Percentiles rank a stretch among this genome's conserved stretches.
Conservation (phyloP, 2,888 invertebrate species). For the Orthosia incerta region DNA sequence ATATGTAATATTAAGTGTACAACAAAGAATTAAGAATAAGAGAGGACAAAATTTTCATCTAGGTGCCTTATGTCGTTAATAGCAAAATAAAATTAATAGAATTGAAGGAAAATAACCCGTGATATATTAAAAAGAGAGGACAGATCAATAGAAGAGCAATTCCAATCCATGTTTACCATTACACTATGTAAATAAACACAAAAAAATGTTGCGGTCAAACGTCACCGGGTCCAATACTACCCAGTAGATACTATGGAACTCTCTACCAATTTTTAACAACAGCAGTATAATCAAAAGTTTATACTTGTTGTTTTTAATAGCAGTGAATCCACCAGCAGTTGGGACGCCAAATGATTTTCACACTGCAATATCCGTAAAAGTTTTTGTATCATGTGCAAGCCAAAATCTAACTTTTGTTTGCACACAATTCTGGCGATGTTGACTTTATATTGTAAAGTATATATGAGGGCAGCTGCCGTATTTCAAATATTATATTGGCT, state of each 20-base stretch:
- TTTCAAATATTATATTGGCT: constrained; percentile 41
- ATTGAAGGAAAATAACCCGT: too few relatives aligned
- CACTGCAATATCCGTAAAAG: constrained; percentile 50
- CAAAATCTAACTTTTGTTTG: constrained; percentile 56
- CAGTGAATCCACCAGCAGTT: constrained; percentile 42
- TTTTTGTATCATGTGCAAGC: constrained; percentile 51
- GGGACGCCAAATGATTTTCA: constrained; percentile 54
- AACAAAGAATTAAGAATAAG: too few relatives aligned
- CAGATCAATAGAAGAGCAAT: neutral
- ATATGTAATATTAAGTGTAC: too few relatives aligned
- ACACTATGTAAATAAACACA: neutral
- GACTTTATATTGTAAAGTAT: constrained; percentile 39
- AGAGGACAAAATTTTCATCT: too few relatives aligned
- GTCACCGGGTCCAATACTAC: neutral
- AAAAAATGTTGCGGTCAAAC: too few relatives aligned
- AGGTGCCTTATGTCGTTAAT: too few relatives aligned
- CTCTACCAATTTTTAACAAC: constrained; percentile 34
- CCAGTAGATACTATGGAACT: constrained; percentile 8
- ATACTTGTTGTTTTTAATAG: constrained; percentile 58
- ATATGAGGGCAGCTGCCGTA: constrained; percentile 37
- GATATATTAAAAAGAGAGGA: too few relatives aligned
- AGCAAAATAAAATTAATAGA: too few relatives aligned
- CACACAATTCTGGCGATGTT: constrained; percentile 45
- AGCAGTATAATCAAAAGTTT: constrained; percentile 58
- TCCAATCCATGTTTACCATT: neutral